These are phyloP conservation scores for Scophthalmus maximus DNA, from an alignment of 2,113 vertebrate species.

Conservation along the genomic window DNA sequence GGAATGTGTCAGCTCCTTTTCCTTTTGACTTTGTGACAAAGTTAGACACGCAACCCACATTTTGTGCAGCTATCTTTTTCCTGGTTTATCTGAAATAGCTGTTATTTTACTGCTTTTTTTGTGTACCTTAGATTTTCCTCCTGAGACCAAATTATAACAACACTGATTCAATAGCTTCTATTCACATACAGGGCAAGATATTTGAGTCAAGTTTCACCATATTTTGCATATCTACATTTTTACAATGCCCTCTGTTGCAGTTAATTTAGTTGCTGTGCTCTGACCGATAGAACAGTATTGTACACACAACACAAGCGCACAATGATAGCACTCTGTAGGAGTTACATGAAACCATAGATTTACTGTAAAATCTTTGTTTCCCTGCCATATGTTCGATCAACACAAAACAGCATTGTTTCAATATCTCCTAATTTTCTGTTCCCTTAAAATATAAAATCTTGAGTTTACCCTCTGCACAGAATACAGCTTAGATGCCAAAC, in stretches of 20 bases:
- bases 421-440: slow-evolving; percentile 40
- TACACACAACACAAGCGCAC: slow-evolving; percentile 4
- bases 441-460: slow-evolving; percentile 14
- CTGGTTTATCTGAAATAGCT: neutral
- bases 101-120: neutral
- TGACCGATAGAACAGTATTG: slow-evolving; percentile 9
- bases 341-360: slow-evolving; percentile 46
- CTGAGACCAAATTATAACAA: neutral
- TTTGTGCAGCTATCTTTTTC: slow-evolving; percentile 6
- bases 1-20: slow-evolving; percentile 30
- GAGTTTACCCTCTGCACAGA: slow-evolving; percentile 21
- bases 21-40: slow-evolving; percentile 33
- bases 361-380: slow-evolving; percentile 43
- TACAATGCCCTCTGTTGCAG: neutral
- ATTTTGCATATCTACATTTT: neutral
- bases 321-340: slow-evolving; percentile 40
- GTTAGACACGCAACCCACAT: slow-evolving; percentile 6
- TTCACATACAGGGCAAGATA: neutral
- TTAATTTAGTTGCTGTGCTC: slow-evolving; percentile 1
- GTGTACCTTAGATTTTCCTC: neutral
- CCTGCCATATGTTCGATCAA: slow-evolving; percentile 39
- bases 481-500: slow-evolving; percentile 11
- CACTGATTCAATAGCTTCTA: neutral
- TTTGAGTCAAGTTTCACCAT: neutral
- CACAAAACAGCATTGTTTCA: slow-evolving; percentile 44